Evolutionary conservation across 2,797 vertebrate genomes (phyloP).

Genomic region (Melopsittacus undulatus): DNA sequence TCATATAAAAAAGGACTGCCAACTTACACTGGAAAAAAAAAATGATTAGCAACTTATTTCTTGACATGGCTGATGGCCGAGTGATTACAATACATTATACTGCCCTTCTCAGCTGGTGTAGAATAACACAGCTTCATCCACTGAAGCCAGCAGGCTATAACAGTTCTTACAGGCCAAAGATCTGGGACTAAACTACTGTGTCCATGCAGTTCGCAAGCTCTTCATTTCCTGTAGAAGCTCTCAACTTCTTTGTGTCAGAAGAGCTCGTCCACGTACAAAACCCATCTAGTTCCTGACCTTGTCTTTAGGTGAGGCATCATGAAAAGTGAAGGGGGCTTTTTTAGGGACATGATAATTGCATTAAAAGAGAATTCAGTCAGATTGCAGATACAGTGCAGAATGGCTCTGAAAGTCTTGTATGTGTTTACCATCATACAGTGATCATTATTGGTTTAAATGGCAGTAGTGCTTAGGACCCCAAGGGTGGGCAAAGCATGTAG

Average conservation of each 20-base stretch:
- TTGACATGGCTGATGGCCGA: constrained; percentile 5
- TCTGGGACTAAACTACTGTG: background rate
- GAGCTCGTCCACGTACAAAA: background rate
- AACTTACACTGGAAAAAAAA: constrained; percentile 25
- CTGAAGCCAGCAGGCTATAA: background rate
- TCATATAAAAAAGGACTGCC: constrained; percentile 2
- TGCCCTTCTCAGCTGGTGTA: background rate
- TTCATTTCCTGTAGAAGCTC: background rate
- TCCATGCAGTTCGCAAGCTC: background rate
- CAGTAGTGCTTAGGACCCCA: background rate
- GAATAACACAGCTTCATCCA: background rate
- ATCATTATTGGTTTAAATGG: background rate
- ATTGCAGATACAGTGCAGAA: background rate
- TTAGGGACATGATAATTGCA: background rate
- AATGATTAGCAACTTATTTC: constrained; percentile 40
- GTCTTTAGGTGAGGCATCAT: background rate
- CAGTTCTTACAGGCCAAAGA: background rate
- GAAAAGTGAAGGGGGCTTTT: background rate
- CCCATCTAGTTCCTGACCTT: background rate
- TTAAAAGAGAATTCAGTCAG: background rate
- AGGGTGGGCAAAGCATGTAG: background rate
- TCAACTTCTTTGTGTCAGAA: background rate
- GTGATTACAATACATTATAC: background rate
- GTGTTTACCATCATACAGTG: background rate
- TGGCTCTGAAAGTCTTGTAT: background rate